Conservation (phyloP, 2,888 invertebrate genomes). For the Macrophya alboannulata region DNA sequence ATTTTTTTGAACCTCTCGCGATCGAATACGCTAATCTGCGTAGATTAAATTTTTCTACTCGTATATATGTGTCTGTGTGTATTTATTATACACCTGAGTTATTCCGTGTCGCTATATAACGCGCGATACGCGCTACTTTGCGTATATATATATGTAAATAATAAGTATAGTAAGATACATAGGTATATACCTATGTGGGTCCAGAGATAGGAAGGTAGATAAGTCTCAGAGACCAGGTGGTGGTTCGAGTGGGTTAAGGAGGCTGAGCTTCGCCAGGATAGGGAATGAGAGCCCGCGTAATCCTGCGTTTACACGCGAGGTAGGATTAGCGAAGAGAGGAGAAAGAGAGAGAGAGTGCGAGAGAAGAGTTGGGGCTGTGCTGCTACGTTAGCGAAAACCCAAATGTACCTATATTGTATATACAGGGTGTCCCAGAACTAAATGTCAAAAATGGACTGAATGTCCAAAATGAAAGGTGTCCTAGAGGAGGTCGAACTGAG, state of each 20-base stretch:
- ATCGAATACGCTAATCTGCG: neutral
- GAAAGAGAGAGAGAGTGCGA: too few species aligned
- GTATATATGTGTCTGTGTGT: neutral
- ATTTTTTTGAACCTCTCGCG: neutral
- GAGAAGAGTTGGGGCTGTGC: constrained; percentile 51
- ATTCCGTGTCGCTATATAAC: constrained; percentile 29
- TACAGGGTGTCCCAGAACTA: too few species aligned
- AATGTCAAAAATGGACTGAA: too few species aligned
- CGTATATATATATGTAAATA: neutral
- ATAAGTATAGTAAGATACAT: constrained; percentile 2
- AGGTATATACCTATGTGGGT: neutral
- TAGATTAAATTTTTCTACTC: neutral
- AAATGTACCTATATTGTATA: neutral
- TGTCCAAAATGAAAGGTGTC: too few species aligned
- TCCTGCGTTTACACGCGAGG: constrained; percentile 64
- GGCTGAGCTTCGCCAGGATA: constrained; percentile 29
- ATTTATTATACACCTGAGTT: neutral
- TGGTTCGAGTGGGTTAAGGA: constrained; percentile 50
- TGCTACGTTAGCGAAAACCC: constrained; percentile 3
- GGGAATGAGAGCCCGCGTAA: constrained; percentile 63
- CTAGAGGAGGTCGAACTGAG: too few species aligned
- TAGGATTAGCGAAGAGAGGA: constrained; percentile 63
- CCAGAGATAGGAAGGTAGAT: constrained; percentile 41
- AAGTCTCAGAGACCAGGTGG: constrained; percentile 56
- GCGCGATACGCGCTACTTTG: neutral